A percentile compares a stretch with the other conserved stretches of the same genome.
Evolutionary conservation across 2,888 invertebrate species (phyloP).

Genomic region (Tholera decimalis): DNA sequence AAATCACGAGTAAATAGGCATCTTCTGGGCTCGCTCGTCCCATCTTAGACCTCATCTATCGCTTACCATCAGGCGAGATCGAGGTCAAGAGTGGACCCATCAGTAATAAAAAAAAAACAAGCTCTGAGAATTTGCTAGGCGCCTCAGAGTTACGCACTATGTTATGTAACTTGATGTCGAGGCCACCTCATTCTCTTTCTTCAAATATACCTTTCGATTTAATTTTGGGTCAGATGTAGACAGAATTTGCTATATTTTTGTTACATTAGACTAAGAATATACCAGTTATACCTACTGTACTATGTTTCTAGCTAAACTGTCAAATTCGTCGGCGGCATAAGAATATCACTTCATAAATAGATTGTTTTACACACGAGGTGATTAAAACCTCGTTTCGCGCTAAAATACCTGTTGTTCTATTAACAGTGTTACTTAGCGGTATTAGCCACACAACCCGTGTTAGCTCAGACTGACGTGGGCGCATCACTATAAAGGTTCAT

Average conservation of each 20-base stretch:
- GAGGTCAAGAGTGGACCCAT: too few species aligned
- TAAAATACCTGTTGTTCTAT: constrained; percentile 19
- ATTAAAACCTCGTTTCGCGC: constrained; percentile 38
- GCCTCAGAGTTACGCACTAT: not conserved
- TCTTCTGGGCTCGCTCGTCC: too few species aligned
- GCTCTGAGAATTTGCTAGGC: constrained; percentile 31
- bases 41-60: too few species aligned
- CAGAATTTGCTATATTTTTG: not conserved
- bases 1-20: too few species aligned
- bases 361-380: not conserved
- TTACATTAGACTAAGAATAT: not conserved
- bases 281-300: not conserved
- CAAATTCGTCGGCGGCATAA: not conserved
- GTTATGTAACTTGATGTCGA: constrained; percentile 36
- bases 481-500: constrained; percentile 34
- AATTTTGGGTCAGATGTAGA: not conserved
- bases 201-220: constrained; percentile 1
- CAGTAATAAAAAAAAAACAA: too few species aligned
- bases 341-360: constrained; percentile 4
- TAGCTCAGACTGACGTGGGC: constrained; percentile 33
- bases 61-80: too few species aligned
- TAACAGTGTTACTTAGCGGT: constrained; percentile 43
- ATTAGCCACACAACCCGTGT: constrained; percentile 36
- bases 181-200: constrained; percentile 4
- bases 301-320: not conserved